phyloP scores from a whole-genome alignment of 2,888 invertebrate genomes.

The Trichogramma evanescens region DNA sequence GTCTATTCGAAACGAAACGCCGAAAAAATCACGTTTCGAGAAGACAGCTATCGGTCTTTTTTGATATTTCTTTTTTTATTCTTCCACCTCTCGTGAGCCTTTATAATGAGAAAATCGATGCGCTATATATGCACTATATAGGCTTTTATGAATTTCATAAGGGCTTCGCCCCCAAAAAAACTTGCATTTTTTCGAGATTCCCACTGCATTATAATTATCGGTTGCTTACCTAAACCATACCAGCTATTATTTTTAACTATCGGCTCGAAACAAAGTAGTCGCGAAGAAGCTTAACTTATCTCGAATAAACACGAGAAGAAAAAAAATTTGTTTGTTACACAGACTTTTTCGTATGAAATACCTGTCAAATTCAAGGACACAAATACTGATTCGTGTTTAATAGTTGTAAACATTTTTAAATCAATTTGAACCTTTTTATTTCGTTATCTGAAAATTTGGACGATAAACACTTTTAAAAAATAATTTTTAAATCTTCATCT shows the following conservation, averaged over 20 bases:
- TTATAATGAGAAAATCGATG: slow-evolving; percentile 16
- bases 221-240: background rate
- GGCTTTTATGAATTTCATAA: slow-evolving; percentile 8
- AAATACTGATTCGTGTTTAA: no score
- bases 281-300: no score
- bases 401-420: no score
- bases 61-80: background rate
- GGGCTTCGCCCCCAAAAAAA: background rate
- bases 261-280: no score
- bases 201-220: slow-evolving; percentile 13
- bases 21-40: slow-evolving; percentile 8
- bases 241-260: slow-evolving; percentile 17
- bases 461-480: no score
- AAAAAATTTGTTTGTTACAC: no score
- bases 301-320: no score
- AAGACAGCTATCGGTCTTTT: background rate
- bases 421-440: no score
- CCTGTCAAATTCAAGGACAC: no score
- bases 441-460: no score
- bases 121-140: background rate
- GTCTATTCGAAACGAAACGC: slow-evolving; percentile 7
- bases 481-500: no score
- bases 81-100: background rate
- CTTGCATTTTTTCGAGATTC: slow-evolving; percentile 7
- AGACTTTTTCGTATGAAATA: no score